Evolutionary conservation across 2,888 invertebrate genomes (phyloP), one percentile per base, ranked within the genome.

Genomic region (Parthenolecanium corni): DNA sequence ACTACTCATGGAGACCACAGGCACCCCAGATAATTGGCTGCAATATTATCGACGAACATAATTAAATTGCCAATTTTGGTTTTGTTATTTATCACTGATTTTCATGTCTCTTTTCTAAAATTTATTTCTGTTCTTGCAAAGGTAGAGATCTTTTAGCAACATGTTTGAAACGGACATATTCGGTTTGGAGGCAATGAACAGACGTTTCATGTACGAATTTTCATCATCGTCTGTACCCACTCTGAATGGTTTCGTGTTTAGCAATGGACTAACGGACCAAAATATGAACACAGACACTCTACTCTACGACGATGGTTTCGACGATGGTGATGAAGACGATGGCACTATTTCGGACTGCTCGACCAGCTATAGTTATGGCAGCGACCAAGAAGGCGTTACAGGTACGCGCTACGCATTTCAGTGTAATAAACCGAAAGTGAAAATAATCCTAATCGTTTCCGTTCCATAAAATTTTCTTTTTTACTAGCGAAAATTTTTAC

Each of bases 371-470:
- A 76, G 76, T n/a, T 88, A 85, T 72, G 84, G 84, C 66, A 89
- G 89, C 72, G 89, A 89, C 70, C 87, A 88, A 73, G 89, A 89
- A 72, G 88, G 88, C 72, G 82, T 79, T 67, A 79, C 82, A 0
- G 78, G 80, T 46, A 40, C 18, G 54, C 9, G 11, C 6, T n/a
- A n/a, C n/a, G n/a, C n/a, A n/a, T n/a, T n/a, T n/a, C n/a, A n/a
- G n/a, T n/a, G n/a, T n/a, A n/a, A n/a, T n/a, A n/a, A n/a, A n/a
- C n/a, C n/a, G n/a, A n/a, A n/a, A n/a, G n/a, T n/a, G n/a, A n/a
- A n/a, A n/a, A n/a, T n/a, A n/a, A n/a, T n/a, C n/a, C n/a, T n/a
- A n/a, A n/a, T n/a, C n/a, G n/a, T n/a, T n/a, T n/a, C n/a, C n/a
- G n/a, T n/a, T n/a, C n/a, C n/a, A n/a, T n/a, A n/a, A n/a, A n/a